Percentiles rank a stretch among this genome's conserved stretches.
phyloP scores from a whole-genome alignment of 1,140 invertebrate species.

The Lordiphosa stackelbergi region DNA sequence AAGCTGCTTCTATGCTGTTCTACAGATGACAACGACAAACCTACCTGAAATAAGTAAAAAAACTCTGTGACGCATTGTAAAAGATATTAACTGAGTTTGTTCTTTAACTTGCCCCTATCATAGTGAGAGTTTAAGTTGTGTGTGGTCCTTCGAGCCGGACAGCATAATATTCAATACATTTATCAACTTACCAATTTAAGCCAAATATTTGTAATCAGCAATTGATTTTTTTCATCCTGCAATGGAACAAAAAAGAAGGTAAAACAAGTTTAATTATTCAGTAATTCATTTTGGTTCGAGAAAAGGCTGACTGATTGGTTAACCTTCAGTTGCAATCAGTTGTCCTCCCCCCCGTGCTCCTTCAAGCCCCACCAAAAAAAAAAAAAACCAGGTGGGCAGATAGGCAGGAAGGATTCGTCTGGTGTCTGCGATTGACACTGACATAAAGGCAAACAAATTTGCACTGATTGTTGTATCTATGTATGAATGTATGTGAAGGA shows the following conservation, averaged over 20 bases:
- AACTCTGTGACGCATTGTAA: no score
- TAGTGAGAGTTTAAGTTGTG: no score
- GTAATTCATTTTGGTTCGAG: neutral
- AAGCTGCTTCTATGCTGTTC: no score
- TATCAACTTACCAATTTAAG: slow-evolving; percentile 79
- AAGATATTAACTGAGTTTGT: no score
- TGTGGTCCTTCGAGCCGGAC: no score
- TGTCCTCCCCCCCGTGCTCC: no score
- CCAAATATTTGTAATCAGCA: slow-evolving; percentile 94
- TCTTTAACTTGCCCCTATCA: no score
- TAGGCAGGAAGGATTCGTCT: neutral
- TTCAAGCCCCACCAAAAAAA: neutral
- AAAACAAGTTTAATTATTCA: slow-evolving; percentile 5
- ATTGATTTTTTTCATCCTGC: slow-evolving; percentile 88
- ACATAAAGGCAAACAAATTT: slow-evolving; percentile 12
- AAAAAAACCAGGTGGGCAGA: neutral
- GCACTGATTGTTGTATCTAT: slow-evolving; percentile 7
- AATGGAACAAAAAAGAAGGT: slow-evolving; percentile 72
- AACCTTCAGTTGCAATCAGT: no score
- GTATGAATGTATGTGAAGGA: neutral
- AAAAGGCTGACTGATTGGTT: no score
- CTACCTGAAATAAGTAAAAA: no score
- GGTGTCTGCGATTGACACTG: slow-evolving; percentile 1
- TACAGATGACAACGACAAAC: no score
- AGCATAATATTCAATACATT: no score